Evolutionary conservation across 2,113 vertebrate species (phyloP).

Genomic region (Crotophaga sulcirostris): DNA sequence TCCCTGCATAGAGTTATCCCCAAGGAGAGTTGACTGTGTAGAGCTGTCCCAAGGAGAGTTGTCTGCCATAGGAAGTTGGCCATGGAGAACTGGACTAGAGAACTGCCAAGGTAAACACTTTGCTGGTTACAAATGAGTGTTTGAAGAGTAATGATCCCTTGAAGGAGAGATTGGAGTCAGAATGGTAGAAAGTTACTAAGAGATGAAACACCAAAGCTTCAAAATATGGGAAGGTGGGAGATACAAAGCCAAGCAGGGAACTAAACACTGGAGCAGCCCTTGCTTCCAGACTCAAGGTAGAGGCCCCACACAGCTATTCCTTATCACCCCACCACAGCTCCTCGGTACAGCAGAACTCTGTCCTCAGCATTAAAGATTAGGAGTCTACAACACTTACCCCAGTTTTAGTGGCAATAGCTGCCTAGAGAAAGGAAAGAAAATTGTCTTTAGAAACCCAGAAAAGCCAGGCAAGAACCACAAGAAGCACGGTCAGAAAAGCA

Average conservation of each 20-base stretch:
- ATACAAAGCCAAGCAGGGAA: not conserved
- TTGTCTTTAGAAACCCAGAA: constrained; percentile 57
- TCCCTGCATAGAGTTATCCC: no score
- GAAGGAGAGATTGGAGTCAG: not conserved
- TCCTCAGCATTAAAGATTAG: not conserved
- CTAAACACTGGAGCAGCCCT: not conserved
- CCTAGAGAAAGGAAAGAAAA: constrained; percentile 75
- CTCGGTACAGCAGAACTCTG: not conserved
- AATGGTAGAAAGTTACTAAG: not conserved
- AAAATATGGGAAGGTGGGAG: not conserved
- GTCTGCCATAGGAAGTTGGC: no score
- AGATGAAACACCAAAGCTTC: not conserved
- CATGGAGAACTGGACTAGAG: no score
- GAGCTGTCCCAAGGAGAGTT: no score
- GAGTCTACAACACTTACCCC: constrained; percentile 81
- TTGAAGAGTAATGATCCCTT: not conserved
- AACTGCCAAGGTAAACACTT: not conserved
- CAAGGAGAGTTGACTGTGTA: no score
- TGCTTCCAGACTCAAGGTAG: not conserved
- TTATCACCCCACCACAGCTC: not conserved
- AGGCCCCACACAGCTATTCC: not conserved
- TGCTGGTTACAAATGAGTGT: accelerated
- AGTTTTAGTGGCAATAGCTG: constrained; percentile 86
- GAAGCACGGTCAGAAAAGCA: constrained; percentile 57
- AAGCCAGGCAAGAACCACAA: constrained; percentile 30